A percentile compares a stretch with the other conserved stretches of the same genome.
These are phyloP conservation scores for Apocrypta bakeri DNA, from an alignment of 1,140 invertebrate genomes.

Conservation along the genomic window DNA sequence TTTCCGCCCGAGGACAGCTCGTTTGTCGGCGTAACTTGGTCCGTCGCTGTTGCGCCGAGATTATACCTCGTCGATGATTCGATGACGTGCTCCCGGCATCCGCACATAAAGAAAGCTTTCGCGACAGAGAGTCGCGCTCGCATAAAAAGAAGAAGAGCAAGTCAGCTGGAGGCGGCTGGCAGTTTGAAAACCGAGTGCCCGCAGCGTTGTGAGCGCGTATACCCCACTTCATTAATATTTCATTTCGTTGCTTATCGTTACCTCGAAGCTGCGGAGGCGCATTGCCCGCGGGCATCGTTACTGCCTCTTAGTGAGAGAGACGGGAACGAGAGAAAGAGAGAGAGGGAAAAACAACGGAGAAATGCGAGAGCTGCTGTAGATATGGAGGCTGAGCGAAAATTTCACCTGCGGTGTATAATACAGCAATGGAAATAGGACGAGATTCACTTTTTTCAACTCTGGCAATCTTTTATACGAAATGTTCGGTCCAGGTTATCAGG, in stretches of 20 bases:
- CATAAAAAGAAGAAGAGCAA: background rate
- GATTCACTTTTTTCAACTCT: background rate
- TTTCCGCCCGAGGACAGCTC: background rate
- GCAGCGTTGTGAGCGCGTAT: slow-evolving; percentile 30
- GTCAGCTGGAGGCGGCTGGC: background rate
- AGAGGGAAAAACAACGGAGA: slow-evolving; percentile 22
- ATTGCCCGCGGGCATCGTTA: slow-evolving; percentile 70
- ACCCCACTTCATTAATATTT: slow-evolving; percentile 73
- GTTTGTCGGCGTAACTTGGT: background rate
- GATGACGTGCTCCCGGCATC: slow-evolving; percentile 24
- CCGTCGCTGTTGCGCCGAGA: background rate
- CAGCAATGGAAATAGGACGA: background rate
- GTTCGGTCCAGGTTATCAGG: too few relatives aligned
- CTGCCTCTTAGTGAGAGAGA: slow-evolving; percentile 61
- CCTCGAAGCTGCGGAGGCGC: slow-evolving; percentile 61
- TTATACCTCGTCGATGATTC: slow-evolving; percentile 42
- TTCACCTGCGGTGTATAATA: background rate
- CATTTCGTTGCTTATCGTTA: slow-evolving; percentile 75
- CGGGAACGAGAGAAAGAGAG: slow-evolving; percentile 29
- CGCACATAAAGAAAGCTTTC: background rate
- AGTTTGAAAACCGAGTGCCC: slow-evolving; percentile 44
- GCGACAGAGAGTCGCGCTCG: background rate
- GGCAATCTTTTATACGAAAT: background rate
- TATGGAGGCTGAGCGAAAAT: background rate
- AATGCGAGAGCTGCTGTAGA: background rate